phyloP scores from a whole-genome alignment of 2,797 vertebrate species.

The Rhinella marina region DNA sequence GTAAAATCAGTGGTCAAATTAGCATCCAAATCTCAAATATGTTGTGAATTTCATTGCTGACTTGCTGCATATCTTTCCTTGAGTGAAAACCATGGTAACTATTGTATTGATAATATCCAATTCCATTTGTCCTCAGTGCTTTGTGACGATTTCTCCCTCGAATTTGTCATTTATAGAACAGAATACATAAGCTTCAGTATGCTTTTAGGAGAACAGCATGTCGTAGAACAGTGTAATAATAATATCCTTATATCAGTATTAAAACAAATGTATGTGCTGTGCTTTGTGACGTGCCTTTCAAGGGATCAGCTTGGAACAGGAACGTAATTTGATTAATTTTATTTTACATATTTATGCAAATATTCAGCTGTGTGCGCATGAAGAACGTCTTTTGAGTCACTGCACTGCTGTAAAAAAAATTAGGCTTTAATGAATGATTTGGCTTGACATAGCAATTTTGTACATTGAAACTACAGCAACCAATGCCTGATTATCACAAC shows the following conservation, averaged over 20 bases:
- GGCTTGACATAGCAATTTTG: background rate
- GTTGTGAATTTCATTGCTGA: too few species aligned
- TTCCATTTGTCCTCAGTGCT: background rate
- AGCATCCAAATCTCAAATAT: background rate
- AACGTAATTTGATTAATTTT: constrained; percentile 3
- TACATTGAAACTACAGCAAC: background rate
- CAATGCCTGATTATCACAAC: background rate
- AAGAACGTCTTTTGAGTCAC: background rate
- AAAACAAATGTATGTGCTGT: background rate
- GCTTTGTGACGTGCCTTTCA: background rate
- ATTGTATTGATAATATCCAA: background rate
- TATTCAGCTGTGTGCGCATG: background rate
- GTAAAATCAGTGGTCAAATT: background rate
- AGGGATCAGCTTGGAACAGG: background rate
- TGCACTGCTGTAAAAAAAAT: background rate
- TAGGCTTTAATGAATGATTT: background rate
- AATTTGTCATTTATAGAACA: background rate
- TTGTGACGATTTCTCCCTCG: background rate
- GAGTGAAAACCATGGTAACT: background rate
- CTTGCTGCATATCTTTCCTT: too few species aligned
- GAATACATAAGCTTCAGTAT: background rate
- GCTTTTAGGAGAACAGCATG: background rate
- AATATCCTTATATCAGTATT: background rate
- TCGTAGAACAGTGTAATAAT: background rate
- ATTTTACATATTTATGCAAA: constrained; percentile 7